A percentile compares a stretch with the other conserved stretches of the same genome.
These are phyloP conservation scores for Drosophila pegasa DNA, from an alignment of 2,888 invertebrate species.

Conservation along the genomic window DNA sequence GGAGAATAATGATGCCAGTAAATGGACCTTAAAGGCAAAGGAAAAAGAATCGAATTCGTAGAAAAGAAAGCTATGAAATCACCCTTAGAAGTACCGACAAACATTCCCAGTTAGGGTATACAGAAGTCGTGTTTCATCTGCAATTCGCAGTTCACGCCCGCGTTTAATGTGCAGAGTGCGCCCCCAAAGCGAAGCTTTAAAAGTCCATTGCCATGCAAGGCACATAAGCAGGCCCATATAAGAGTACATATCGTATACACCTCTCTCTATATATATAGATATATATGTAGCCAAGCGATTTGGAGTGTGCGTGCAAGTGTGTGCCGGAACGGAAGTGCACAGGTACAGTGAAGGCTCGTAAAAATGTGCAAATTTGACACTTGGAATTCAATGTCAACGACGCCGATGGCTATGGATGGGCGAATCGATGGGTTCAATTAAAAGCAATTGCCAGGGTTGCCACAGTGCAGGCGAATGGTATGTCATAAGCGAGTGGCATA, in stretches of 20 bases:
- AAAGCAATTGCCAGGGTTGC: constrained; percentile 34
- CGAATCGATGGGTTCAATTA: constrained; percentile 46
- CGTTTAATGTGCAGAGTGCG: constrained; percentile 48
- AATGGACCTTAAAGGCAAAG: too few species aligned
- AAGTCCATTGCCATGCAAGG: constrained; percentile 63
- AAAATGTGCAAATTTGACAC: constrained; percentile 60
- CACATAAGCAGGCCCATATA: constrained; percentile 39
- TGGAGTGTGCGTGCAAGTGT: constrained; percentile 9
- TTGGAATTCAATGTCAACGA: constrained; percentile 71
- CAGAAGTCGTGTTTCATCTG: background rate
- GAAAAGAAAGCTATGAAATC: too few species aligned
- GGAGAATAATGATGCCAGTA: too few species aligned
- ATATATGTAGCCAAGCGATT: background rate
- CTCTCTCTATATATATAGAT: background rate
- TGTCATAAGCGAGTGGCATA: constrained; percentile 1
- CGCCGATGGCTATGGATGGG: constrained; percentile 5
- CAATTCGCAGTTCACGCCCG: background rate
- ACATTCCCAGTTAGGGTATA: constrained; percentile 31
- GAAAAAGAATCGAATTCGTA: too few species aligned
- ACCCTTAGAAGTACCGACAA: too few species aligned
- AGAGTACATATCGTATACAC: constrained; percentile 3
- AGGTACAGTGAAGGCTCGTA: constrained; percentile 69
- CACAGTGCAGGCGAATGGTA: constrained; percentile 9
- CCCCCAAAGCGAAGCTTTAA: constrained; percentile 36
- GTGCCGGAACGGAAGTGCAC: constrained; percentile 52